phyloP scores from a whole-genome alignment of 2,888 invertebrate genomes.

The Cephus pulcher region DNA sequence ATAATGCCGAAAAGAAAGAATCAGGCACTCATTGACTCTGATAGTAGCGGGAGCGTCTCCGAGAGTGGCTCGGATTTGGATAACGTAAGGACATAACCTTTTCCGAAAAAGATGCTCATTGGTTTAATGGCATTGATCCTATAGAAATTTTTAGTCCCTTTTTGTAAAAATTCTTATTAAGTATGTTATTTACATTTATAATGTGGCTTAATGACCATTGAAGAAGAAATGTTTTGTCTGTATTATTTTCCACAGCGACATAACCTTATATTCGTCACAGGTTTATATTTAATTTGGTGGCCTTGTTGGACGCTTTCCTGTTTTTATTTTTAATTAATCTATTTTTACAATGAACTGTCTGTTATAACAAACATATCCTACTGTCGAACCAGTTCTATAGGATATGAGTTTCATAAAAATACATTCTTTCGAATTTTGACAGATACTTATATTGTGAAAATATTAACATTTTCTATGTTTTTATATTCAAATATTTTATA shows the following conservation, averaged over 20 bases:
- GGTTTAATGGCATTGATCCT: conserved; percentile 1
- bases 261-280: not conserved
- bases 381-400: not conserved
- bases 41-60: conserved; percentile 81
- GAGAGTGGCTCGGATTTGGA: conserved; percentile 81
- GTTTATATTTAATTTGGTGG: not conserved
- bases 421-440: not conserved
- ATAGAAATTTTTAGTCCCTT: not conserved
- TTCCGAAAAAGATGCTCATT: conserved; percentile 7
- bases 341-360: not conserved
- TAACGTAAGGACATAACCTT: conserved; percentile 75
- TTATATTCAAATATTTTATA: not conserved
- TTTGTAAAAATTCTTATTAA: not conserved
- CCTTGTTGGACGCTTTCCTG: not conserved
- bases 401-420: not conserved
- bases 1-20: conserved; percentile 88
- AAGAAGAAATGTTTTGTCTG: not conserved
- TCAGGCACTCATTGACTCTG: conserved; percentile 85
- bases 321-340: not conserved
- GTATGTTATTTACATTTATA: not conserved
- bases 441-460: not conserved
- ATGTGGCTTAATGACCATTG: not conserved
- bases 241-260: not conserved
- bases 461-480: not conserved
- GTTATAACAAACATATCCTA: not conserved